Base-by-base conservation (phyloP, 2,888 invertebrate species). In the Hirtodrosophila confusa region DNA sequence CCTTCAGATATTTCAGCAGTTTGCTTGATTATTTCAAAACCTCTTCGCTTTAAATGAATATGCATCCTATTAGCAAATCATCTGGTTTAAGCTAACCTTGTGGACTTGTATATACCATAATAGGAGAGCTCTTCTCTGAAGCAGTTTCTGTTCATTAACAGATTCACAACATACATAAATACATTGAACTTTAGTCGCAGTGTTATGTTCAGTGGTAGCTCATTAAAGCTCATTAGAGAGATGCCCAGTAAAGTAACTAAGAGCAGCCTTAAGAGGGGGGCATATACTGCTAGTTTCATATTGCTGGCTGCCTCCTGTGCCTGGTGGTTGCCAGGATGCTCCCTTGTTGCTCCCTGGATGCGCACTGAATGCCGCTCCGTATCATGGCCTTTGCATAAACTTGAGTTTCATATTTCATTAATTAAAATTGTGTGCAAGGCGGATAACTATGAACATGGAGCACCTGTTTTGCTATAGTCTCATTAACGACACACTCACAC, bases 351-450 rank as follows among this genome's bases (percentile, higher is more conserved):
- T 35, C 23, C 55, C 9, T 33, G 31, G 6, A 17, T 17, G 17
- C 17, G 17, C 17, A 27, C 27, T 27, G 27, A 5, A 27, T 27
- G 27, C 27, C 27, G 6, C 27, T 5, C 12, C 35, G 33, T 41
- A 44, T 33, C 54, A 44, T 79, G 80, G 55, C 75, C 84, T 86
- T 69, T 63, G 61, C 69, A 75, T 64, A 69, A 72, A 69, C 74
- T 74, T 43, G 33, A 75, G 86, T 76, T 68, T 88, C 78, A 75
- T 68, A 84, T 88, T 88, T 84, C 88, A 86, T 86, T 84, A 88
- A 84, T 84, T 84, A 84, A 84, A 88, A 84, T 86, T 71, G 72
- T 85, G 58, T 83, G 61, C 61, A 50, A 44, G 49, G 56, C 63
- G 62, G 58, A 69, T 75, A 86, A 63, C 74, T 70, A 53, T 55